Evolutionary conservation across 2,888 invertebrate genomes (phyloP).

Genomic region (Scaptomyza tumidula): DNA sequence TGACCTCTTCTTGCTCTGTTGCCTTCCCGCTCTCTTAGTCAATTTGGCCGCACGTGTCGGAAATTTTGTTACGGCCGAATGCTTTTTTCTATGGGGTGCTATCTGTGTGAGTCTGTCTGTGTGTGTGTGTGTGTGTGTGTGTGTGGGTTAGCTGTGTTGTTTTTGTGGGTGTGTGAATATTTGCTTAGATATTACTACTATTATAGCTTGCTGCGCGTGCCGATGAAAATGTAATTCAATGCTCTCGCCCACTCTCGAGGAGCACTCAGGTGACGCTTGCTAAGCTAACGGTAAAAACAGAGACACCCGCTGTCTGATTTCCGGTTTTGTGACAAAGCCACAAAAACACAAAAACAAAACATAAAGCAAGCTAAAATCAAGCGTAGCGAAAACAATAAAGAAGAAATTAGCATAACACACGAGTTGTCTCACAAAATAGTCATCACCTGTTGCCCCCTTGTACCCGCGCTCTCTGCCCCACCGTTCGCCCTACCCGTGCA

Average conservation of each 20-base stretch:
- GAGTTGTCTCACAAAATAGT: conserved; percentile 35
- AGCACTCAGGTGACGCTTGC: conserved; percentile 22
- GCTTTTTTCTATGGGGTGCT: conserved; percentile 56
- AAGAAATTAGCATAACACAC: conserved; percentile 72
- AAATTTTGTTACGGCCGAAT: conserved; percentile 78
- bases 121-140: conserved; percentile 13
- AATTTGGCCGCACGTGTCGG: conserved; percentile 81
- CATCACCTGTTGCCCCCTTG: conserved; percentile 33
- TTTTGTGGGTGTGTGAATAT: conserved; percentile 54
- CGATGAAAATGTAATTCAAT: conserved; percentile 72
- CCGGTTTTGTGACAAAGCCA: conserved; percentile 48
- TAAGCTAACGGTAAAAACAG: conserved; percentile 54
- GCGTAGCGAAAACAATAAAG: conserved; percentile 61
- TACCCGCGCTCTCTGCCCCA: background rate
- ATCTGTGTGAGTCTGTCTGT: conserved; percentile 4
- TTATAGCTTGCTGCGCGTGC: conserved; percentile 33
- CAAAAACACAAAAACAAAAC: conserved; percentile 10
- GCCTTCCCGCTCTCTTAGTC: conserved; percentile 49
- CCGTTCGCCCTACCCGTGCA: too few species aligned
- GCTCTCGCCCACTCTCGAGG: conserved; percentile 52
- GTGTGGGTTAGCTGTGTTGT: conserved; percentile 19
- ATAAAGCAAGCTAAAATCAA: conserved; percentile 24
- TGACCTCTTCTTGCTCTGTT: conserved; percentile 4
- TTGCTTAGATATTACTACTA: conserved; percentile 47
- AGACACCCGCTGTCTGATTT: conserved; percentile 44